A percentile compares a stretch with the other conserved stretches of the same genome.
These are phyloP conservation scores for Eristalis intricaria DNA, from an alignment of 2,888 invertebrate species.

Conservation along the genomic window DNA sequence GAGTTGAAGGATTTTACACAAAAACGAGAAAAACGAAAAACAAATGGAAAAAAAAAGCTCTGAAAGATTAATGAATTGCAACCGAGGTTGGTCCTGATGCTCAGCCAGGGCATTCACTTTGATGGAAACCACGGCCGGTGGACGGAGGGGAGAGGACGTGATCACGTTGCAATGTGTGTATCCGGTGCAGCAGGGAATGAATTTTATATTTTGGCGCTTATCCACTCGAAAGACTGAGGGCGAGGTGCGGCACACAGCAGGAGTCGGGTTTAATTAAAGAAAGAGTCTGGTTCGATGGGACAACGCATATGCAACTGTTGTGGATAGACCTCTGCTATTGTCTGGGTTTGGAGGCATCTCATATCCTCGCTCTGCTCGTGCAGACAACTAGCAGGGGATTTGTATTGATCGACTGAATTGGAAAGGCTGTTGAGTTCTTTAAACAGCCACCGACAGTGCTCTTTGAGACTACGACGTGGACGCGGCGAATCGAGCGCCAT, in stretches of 20 bases:
- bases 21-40: neutral
- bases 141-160: neutral
- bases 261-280: conserved; percentile 50
- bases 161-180: conserved; percentile 24
- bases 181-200: conserved; percentile 20
- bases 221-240: conserved; percentile 32
- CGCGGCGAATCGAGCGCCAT: no score
- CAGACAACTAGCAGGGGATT: neutral
- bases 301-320: neutral
- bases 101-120: conserved; percentile 54
- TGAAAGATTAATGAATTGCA: conserved; percentile 65
- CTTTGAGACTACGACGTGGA: no score
- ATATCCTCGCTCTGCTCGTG: neutral
- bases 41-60: neutral
- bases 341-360: no score
- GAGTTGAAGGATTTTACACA: neutral
- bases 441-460: no score
- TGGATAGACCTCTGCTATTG: neutral
- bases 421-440: no score
- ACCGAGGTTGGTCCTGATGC: neutral
- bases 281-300: conserved; percentile 1
- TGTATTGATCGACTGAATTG: no score
- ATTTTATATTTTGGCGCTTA: conserved; percentile 54
- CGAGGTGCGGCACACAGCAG: neutral
- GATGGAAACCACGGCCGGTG: conserved; percentile 2